Evolutionary conservation across 2,888 invertebrate species (phyloP).

Genomic region (Nymphalis urticae): DNA sequence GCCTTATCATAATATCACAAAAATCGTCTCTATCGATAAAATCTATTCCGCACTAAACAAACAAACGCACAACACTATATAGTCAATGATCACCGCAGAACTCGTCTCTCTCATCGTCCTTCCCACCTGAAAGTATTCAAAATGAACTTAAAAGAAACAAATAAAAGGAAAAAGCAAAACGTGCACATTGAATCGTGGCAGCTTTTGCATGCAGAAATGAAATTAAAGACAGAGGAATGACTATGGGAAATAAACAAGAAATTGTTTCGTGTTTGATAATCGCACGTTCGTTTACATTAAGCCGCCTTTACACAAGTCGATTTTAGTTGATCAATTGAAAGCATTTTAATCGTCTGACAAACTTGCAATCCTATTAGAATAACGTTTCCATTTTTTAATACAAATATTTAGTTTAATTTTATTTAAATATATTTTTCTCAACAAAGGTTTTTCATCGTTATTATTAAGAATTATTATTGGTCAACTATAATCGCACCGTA

Average conservation of each 20-base stretch:
- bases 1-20: constrained; percentile 79
- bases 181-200: constrained; percentile 32
- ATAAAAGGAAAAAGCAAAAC: constrained; percentile 45
- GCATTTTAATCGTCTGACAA: no score
- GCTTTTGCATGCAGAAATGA: constrained; percentile 24
- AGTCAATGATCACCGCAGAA: constrained; percentile 72
- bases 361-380: no score
- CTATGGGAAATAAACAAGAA: constrained; percentile 9
- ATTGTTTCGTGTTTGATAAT: constrained; percentile 1
- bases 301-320: no score
- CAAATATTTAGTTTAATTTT: no score
- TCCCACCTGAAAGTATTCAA: constrained; percentile 77
- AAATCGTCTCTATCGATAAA: constrained; percentile 74
- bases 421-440: no score
- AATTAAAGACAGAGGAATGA: constrained; percentile 22
- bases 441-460: no score
- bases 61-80: constrained; percentile 56
- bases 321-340: no score
- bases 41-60: constrained; percentile 50
- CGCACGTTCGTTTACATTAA: constrained; percentile 6
- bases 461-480: background rate
- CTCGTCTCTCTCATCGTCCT: constrained; percentile 76
- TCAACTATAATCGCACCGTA: background rate
- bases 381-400: no score
- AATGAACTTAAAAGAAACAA: constrained; percentile 65